Base-by-base conservation (phyloP, 2,888 invertebrate genomes). In the Acanthoscelides obtectus region DNA sequence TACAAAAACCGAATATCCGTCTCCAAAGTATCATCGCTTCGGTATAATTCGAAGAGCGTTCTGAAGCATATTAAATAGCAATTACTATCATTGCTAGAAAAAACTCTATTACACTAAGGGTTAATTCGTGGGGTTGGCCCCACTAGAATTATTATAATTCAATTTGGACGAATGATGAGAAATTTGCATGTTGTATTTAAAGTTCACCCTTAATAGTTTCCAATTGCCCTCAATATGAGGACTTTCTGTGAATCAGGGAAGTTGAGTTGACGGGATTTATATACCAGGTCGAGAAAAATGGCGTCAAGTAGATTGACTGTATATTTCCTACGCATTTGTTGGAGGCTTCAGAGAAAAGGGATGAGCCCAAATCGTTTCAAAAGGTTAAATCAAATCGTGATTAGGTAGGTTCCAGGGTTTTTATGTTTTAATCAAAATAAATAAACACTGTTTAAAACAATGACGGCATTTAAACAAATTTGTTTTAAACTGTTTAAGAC, bases 81-180 rank as follows among this genome's bases (percentile, higher is more conserved):
- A 67, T 67, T 67, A 67, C 67, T n/a, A 67, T 67, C 67, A 67
- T n/a, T 21, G 20, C 67, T 19, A 20, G 25, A 67, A 67, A 67
- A 22, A 67, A 67, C 12, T 17, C 67, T 67, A 67, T 67, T 67
- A 67, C 67, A 22, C 22, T 17, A 19, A 22, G 25, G 67, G 67
- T 20, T 67, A 20, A 67, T 67, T 67, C 21, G 67, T 22, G 25
- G 67, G 67, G 21, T 67, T 6, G 67, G n/a, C 22, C 67, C 67
- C 22, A 22, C 22, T 20, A 12, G 22, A 67, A 22, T 67, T 67
- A 67, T 67, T 67, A 67, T 67, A 67, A 67, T 67, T 67, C 67
- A 67, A 67, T 67, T 67, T 45, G 45, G n/a, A 67, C 20, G 25
- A 20, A 67, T 67, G 67, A 67, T 67, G 67, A 20, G 22, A 67